phyloP scores from a whole-genome alignment of 2,113 vertebrate genomes.

The Canis aureus region DNA sequence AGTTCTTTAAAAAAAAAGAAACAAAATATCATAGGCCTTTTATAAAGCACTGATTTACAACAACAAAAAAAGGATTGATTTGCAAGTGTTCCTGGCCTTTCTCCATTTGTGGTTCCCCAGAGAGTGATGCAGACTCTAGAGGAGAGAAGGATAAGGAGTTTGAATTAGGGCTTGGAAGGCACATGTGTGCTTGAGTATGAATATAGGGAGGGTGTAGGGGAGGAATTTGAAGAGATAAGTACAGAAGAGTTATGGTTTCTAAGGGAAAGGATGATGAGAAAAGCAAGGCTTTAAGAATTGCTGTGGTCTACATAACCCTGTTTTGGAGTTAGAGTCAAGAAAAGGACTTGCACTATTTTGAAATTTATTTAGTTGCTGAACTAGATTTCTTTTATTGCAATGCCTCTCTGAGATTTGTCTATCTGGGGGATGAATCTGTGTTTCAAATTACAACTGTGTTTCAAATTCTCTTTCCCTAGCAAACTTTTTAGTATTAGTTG shows the following conservation, averaged over 20 bases:
- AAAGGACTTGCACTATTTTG: not conserved
- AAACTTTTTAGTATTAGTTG: not conserved
- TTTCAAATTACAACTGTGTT: not conserved
- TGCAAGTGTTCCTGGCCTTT: not conserved
- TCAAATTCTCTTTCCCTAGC: not conserved
- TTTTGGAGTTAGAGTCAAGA: not conserved
- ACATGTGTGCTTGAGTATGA: not conserved
- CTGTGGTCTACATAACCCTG: not conserved
- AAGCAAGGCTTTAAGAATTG: not conserved
- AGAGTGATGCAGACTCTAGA: not conserved
- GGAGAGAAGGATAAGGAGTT: not conserved
- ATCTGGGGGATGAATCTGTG: not conserved
- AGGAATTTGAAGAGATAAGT: not conserved
- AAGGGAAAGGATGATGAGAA: not conserved
- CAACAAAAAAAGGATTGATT: not conserved
- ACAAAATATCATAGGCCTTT: not conserved
- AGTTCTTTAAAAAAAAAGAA: not conserved
- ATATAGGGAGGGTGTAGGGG: fast-evolving
- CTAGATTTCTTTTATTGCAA: not conserved
- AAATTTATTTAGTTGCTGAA: conserved; percentile 7
- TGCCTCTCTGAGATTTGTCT: not conserved
- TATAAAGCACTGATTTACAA: not conserved
- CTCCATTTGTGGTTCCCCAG: not conserved
- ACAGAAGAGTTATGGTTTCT: not conserved
- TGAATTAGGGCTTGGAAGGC: not conserved